Conservation (phyloP, 1,140 invertebrate genomes). For the Ephestia elutella region DNA sequence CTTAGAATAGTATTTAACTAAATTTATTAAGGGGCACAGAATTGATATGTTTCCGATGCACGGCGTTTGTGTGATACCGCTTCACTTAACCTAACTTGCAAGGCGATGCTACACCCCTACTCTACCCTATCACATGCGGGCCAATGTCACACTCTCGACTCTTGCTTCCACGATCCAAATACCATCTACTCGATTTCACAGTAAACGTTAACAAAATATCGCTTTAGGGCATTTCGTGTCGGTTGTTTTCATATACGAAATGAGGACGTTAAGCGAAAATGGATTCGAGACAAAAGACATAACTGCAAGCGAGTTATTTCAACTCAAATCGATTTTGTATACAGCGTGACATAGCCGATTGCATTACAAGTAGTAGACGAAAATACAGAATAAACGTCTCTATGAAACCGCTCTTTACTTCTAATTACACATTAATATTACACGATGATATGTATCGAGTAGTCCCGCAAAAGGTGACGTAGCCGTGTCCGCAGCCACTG, state of each 20-base stretch:
- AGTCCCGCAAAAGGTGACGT: constrained; percentile 72
- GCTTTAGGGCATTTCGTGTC: constrained; percentile 17
- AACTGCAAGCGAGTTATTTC: constrained; percentile 39
- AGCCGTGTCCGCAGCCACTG: constrained; percentile 72
- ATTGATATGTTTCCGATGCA: constrained; percentile 76
- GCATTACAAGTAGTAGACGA: constrained; percentile 64
- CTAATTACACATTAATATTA: constrained; percentile 73
- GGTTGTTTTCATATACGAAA: constrained; percentile 18
- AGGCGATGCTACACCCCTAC: constrained; percentile 72
- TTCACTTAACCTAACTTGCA: constrained; percentile 73
- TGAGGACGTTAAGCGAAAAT: constrained; percentile 39
- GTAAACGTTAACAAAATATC: constrained; percentile 51
- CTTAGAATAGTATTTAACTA: constrained; percentile 70
- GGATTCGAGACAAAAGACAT: constrained; percentile 19
- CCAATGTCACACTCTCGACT: constrained; percentile 61
- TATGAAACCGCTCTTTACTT: constrained; percentile 68
- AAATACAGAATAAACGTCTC: constrained; percentile 71
- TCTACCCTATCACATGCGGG: constrained; percentile 72
- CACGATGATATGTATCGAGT: constrained; percentile 74
- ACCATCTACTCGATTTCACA: constrained; percentile 52
- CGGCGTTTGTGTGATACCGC: constrained; percentile 74
- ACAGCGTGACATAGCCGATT: constrained; percentile 70
- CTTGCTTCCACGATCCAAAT: constrained; percentile 33
- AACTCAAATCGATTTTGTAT: constrained; percentile 42
- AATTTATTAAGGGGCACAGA: constrained; percentile 75